A percentile compares a stretch with the other conserved stretches of the same genome.
These are phyloP conservation scores for Nesospiza acunhae DNA, from an alignment of 2,113 vertebrate species.

Conservation along the genomic window DNA sequence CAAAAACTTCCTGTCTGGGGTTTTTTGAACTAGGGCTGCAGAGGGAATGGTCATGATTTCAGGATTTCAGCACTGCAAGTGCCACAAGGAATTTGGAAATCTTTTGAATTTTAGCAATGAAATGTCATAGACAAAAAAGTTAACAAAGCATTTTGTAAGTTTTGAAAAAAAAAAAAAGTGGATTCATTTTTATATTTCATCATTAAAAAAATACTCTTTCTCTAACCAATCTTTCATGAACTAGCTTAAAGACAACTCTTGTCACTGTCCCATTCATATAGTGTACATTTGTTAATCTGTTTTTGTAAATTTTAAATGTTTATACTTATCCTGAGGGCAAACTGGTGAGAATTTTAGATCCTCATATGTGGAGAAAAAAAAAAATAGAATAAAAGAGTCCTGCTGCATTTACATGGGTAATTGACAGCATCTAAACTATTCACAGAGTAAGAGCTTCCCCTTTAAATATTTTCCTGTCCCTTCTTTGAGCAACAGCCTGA, in stretches of 20 bases:
- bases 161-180: background rate
- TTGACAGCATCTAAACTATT: background rate
- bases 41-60: background rate
- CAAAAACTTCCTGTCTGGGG: background rate
- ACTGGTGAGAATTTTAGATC: background rate
- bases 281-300: background rate
- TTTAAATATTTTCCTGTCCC: background rate
- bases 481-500: background rate
- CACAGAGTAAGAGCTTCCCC: background rate
- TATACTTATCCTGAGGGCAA: background rate
- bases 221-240: background rate
- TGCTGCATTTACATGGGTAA: background rate
- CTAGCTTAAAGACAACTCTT: background rate
- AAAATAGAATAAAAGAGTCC: background rate
- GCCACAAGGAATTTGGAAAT: background rate
- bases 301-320: background rate
- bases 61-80: background rate
- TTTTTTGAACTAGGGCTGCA: background rate
- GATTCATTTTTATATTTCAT: background rate
- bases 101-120: background rate
- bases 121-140: background rate
- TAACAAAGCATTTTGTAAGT: background rate
- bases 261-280: background rate
- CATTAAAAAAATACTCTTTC: background rate
- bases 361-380: background rate